phyloP scores from a whole-genome alignment of 2,888 invertebrate genomes.

The Sarcophaga variegata region DNA sequence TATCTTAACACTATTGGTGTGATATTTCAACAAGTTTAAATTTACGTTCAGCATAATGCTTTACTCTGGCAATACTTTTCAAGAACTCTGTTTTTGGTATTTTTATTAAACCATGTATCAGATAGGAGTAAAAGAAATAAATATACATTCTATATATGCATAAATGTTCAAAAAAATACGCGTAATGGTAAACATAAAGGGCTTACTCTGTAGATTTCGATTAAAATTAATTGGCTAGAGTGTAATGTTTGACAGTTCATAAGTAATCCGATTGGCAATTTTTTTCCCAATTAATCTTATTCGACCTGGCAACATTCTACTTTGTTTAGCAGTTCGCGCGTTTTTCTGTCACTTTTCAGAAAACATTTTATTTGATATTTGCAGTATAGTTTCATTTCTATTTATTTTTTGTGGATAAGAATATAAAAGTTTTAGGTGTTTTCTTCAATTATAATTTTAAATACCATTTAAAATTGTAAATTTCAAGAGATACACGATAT shows the following conservation, averaged over 20 bases:
- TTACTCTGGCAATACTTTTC: no score
- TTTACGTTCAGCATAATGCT: no score
- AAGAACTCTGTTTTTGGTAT: no score
- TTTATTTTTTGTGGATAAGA: slow-evolving; percentile 56
- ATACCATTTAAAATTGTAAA: slow-evolving; percentile 39
- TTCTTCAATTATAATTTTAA: slow-evolving; percentile 30
- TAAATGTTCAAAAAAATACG: no score
- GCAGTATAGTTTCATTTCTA: slow-evolving; percentile 39
- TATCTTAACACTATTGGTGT: no score
- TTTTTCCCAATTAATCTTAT: neutral
- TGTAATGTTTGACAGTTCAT: neutral
- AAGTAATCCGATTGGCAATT: neutral
- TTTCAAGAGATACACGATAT: neutral
- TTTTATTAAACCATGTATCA: no score
- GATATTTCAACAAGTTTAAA: no score
- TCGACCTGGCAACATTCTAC: slow-evolving; percentile 28
- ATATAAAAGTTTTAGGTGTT: slow-evolving; percentile 1
- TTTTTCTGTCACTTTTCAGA: slow-evolving; percentile 65
- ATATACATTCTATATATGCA: no score
- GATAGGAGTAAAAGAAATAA: no score
- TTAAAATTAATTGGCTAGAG: no score
- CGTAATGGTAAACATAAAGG: no score
- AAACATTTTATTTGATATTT: slow-evolving; percentile 50
- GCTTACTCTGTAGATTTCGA: no score
- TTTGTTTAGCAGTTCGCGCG: slow-evolving; percentile 59